Evolutionary conservation across 2,888 invertebrate genomes (phyloP).

Genomic region (Ditylenchus weischeri): DNA sequence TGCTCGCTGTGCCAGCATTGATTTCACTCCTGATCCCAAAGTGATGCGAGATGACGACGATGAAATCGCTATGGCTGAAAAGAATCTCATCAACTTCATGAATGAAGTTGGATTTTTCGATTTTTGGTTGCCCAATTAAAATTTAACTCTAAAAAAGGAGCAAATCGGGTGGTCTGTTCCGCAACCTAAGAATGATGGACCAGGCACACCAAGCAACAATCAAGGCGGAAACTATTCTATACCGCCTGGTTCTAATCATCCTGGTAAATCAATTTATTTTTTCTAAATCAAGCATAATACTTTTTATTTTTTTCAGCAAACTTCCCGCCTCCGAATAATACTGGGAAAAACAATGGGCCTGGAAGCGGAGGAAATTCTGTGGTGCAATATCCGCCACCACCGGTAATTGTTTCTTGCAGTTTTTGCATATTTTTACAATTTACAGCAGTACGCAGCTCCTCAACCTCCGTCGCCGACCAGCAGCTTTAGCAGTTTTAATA

Average conservation of each 20-base stretch:
- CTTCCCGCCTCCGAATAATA: slow-evolving; percentile 10
- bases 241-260: too few relatives aligned
- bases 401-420: too few relatives aligned
- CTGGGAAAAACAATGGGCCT: not conserved
- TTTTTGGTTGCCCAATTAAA: not conserved
- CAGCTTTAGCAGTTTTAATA: too few relatives aligned
- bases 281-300: too few relatives aligned
- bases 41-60: slow-evolving; percentile 59
- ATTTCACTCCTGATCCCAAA: slow-evolving; percentile 90
- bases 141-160: slow-evolving; percentile 20
- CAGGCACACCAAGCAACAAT: too few relatives aligned
- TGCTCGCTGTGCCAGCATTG: slow-evolving; percentile 87
- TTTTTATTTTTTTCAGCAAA: not conserved
- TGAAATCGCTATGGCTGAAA: slow-evolving; percentile 54
- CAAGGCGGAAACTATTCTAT: too few relatives aligned
- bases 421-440: too few relatives aligned
- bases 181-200: not conserved
- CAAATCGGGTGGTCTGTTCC: slow-evolving; percentile 25
- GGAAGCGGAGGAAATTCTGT: not conserved
- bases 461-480: slow-evolving; percentile 20
- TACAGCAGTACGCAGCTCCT: slow-evolving; percentile 2
- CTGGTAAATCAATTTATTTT: too few relatives aligned
- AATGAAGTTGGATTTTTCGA: slow-evolving; percentile 26
- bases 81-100: slow-evolving; percentile 58
- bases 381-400: not conserved